Evolutionary conservation across 2,797 vertebrate genomes (phyloP).

Genomic region (Avahi laniger): DNA sequence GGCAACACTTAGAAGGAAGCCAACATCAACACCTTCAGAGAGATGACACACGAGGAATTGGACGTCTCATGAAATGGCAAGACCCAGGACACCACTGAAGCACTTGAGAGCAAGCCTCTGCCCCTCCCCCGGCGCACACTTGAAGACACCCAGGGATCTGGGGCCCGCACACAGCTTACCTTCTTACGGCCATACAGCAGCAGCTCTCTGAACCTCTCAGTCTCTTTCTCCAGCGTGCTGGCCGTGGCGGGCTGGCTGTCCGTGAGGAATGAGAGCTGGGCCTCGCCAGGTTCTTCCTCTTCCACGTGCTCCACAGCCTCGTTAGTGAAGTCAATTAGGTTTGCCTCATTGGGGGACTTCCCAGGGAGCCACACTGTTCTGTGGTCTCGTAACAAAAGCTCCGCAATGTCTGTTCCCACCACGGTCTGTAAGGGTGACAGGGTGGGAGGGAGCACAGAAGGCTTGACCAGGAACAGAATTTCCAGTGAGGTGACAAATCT

Average conservation of each 20-base stretch:
- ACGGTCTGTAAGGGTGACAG: conserved; percentile 89
- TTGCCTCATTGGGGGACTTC: conserved; percentile 97
- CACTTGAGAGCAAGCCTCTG: neutral
- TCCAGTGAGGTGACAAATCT: neutral
- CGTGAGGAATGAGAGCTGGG: conserved; percentile 94
- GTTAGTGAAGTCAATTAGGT: conserved; percentile 97
- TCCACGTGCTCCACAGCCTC: conserved; percentile 92
- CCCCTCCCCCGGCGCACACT: rapidly evolving
- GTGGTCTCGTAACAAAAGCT: conserved; percentile 95
- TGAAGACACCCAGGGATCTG: rapidly evolving
- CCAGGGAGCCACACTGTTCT: conserved; percentile 97
- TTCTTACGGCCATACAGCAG: conserved; percentile 98
- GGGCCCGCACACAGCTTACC: conserved; percentile 73
- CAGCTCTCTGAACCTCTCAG: conserved; percentile 95
- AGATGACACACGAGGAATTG: rapidly evolving
- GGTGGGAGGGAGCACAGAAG: neutral
- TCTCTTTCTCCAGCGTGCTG: conserved; percentile 91
- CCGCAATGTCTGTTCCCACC: conserved; percentile 97
- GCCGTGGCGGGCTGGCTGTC: conserved; percentile 89
- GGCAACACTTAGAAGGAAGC: rapidly evolving
- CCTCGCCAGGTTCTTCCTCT: conserved; percentile 92
- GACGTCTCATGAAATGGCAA: neutral
- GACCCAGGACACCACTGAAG: rapidly evolving
- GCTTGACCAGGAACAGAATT: neutral
- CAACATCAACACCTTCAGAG: rapidly evolving